Evolutionary conservation across 2,113 vertebrate genomes (phyloP), one percentile per base, ranked within the genome.

Genomic region (Cepphus grylle): DNA sequence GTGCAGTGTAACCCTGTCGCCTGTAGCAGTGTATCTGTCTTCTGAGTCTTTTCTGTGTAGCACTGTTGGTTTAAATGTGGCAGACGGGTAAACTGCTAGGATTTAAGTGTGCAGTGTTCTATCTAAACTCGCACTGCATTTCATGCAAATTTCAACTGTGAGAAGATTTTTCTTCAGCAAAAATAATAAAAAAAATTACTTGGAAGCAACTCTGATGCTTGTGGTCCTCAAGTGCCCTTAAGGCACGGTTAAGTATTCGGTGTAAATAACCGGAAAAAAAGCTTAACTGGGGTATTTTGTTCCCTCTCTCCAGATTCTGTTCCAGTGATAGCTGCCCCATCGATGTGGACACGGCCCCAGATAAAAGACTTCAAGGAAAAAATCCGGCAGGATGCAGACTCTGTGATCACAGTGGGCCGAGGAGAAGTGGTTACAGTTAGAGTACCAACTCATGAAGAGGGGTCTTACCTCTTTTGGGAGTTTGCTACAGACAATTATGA

Each of bases 341-440:
- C 99, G 20, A 99, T 99, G 99, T 99, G 99, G 99, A 99, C 99
- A 8, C 98, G 99, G 17, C 99, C 99, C 11, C 99, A 99, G 96
- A 99, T 99, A 95, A 99, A 98, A 97, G 99, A 99, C 98, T 99
- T 99, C 98, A 99, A 99, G 97, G 99, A 99, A 93, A 99, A 99
- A 96, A 99, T 99, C 89, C 99, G 99, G 3, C 99, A 99, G 98
- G 99, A 99, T 50, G 99, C 99, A 27, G 99, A 99, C 97, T 99
- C 99, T 1, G 99, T 99, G 96, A 99, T 99, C 96, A 99, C 99
- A 4, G 99, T 99, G 96, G 99, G 99, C 47, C 98, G 99, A 69
- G 99, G 99, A 42, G 99, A 99, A 98, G 99, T 99, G 91, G 99
- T 99, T 94, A 99, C 99, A 1, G 99, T 99, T 53, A 98, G 99